These are phyloP conservation scores for Phoenoteleia sp. DNA, from an alignment of 2,888 invertebrate species.

Conservation along the genomic window DNA sequence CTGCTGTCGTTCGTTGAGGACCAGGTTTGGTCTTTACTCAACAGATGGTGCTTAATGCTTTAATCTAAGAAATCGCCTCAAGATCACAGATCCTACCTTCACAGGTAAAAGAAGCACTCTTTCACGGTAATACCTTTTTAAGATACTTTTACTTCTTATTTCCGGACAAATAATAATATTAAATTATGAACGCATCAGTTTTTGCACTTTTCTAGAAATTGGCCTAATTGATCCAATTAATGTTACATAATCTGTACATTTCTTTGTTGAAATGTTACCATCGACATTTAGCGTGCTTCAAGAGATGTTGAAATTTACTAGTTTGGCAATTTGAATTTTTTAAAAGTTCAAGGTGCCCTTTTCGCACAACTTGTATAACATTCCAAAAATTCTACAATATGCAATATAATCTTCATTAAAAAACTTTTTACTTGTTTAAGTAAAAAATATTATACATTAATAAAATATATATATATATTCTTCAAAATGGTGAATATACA, in stretches of 20 bases:
- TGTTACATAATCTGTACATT: constrained; percentile 3
- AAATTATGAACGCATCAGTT: too few species aligned
- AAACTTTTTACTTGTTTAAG: too few species aligned
- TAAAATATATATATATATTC: too few species aligned
- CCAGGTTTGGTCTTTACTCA: constrained; percentile 8
- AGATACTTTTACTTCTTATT: constrained; percentile 26
- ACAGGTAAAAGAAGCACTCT: constrained; percentile 57
- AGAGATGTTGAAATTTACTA: neutral
- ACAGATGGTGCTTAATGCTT: constrained; percentile 41
- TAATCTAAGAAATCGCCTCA: neutral
- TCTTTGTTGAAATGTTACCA: too few species aligned
- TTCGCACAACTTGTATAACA: too few species aligned
- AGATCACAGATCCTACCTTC: too few species aligned
- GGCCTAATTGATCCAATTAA: constrained; percentile 5
- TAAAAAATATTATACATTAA: too few species aligned
- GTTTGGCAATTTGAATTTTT: constrained; percentile 9
- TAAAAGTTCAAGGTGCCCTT: constrained; percentile 37
- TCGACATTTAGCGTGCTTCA: too few species aligned
- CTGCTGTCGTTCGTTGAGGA: constrained; percentile 7
- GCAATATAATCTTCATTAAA: too few species aligned
- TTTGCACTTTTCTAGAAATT: neutral
- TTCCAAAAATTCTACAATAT: too few species aligned
- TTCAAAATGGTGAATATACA: neutral
- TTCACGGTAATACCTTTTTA: constrained; percentile 15
- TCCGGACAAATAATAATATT: neutral